Evolutionary conservation across 2,797 vertebrate genomes (phyloP), one percentile per base, ranked within the genome.

Genomic region (Pygocentrus nattereri): DNA sequence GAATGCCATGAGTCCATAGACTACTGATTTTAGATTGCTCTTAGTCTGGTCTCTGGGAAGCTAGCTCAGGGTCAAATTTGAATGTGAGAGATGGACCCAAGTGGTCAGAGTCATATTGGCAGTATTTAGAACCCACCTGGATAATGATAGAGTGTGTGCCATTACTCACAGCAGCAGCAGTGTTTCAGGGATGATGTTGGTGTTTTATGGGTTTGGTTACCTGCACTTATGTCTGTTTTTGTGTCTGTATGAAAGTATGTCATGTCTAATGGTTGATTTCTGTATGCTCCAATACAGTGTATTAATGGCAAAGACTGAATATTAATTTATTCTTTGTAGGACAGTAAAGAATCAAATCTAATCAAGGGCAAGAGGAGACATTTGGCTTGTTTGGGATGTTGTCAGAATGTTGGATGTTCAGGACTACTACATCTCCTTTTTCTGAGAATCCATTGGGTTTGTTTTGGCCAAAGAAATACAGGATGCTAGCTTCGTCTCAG

Each of bases 91-190:
- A 56, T 21, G 21, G 7, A 4, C 56, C 21, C n/a, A 23, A 25
- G 56, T 31, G 61, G 61, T 31, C 5, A 16, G 30, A 31, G n/a
- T 5, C n/a, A 58, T 23, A 6, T 65, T 19, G 0, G 34, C 12
- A 18, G 38, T 41, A 18, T 67, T 41, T 21, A 41, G 8, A 30
- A 30, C 12, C 61, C 61, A 31, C 25, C 1, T 30, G 71, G 71
- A 74, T 74, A 72, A 34, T 68, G 71, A 49, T 50, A 79, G 59
- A 69, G n/a, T 11, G 25, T 64, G 69, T 49, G 76, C 50, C 64
- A 27, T 65, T 70, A 44, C 50, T 74, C 61, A 77, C 31, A 74
- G 34, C 61, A 47, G 58, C 25, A 19, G 72, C 64, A 67, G 25
- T 61, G 27, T 61, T 30, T 25, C 25, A 61, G 59, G 23, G 23